These are phyloP conservation scores for Onchidella celtica DNA, from an alignment of 2,888 invertebrate genomes.

Conservation along the genomic window DNA sequence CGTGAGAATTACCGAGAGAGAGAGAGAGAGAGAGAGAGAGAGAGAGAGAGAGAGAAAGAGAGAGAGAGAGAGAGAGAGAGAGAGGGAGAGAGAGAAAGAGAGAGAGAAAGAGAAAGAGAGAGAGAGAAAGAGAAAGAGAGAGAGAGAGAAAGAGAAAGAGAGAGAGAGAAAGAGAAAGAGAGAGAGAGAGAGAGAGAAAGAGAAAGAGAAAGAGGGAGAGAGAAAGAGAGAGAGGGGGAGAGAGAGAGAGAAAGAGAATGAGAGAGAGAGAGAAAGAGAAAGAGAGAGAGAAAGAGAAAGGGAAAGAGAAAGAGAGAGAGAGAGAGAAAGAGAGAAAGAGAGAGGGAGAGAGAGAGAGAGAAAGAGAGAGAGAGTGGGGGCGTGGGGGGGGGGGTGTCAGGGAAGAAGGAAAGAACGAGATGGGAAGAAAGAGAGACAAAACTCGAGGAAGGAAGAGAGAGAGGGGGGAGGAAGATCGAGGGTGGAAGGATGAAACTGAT, in stretches of 20 bases:
- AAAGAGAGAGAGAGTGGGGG: too few relatives aligned
- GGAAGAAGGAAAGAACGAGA: too few relatives aligned
- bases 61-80: neutral
- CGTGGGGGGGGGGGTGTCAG: too few relatives aligned
- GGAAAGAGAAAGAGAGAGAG: neutral
- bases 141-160: neutral
- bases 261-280: constrained; percentile 4
- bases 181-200: neutral
- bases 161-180: neutral
- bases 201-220: neutral
- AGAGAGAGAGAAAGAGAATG: neutral
- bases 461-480: too few relatives aligned
- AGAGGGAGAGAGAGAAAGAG: constrained; percentile 8
- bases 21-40: constrained; percentile 1
- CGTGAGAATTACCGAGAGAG: too few relatives aligned
- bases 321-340: neutral
- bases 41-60: neutral
- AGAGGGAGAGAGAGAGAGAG: constrained; percentile 10
- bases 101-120: neutral
- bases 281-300: neutral
- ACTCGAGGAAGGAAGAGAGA: too few relatives aligned
- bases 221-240: neutral
- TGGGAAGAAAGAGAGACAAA: too few relatives aligned
- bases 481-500: too few relatives aligned
- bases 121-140: neutral